These are phyloP conservation scores for Cybosia mesomella DNA, from an alignment of 2,888 invertebrate genomes.

Conservation along the genomic window DNA sequence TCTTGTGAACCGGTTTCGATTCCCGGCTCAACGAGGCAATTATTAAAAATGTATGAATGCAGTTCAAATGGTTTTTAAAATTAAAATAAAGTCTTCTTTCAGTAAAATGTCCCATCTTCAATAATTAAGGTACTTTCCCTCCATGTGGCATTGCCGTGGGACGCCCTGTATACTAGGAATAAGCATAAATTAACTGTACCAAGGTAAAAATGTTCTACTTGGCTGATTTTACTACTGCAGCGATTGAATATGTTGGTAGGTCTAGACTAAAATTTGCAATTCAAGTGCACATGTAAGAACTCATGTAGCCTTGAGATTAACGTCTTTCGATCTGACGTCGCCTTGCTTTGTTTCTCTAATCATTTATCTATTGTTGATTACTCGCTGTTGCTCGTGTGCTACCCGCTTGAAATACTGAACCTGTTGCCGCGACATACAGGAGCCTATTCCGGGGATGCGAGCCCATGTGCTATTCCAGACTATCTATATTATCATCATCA, in stretches of 20 bases:
- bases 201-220: constrained; percentile 1
- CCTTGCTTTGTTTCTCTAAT: background rate
- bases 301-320: background rate
- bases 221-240: background rate
- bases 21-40: no score
- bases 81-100: no score
- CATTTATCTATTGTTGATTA: background rate
- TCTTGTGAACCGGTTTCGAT: no score
- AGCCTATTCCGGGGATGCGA: no score
- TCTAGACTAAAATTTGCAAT: background rate
- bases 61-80: no score
- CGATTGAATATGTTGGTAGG: background rate
- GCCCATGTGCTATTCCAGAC: no score
- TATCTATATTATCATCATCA: background rate
- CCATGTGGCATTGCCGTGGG: no score
- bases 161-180: no score
- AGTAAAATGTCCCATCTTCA: no score
- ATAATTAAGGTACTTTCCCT: no score
- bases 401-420: background rate
- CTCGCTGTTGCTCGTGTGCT: background rate
- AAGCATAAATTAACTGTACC: background rate
- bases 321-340: background rate
- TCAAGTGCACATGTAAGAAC: background rate
- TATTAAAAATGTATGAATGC: no score
- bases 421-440: no score